phyloP scores from a whole-genome alignment of 2,888 invertebrate genomes.

The Monoplex corrugatus region DNA sequence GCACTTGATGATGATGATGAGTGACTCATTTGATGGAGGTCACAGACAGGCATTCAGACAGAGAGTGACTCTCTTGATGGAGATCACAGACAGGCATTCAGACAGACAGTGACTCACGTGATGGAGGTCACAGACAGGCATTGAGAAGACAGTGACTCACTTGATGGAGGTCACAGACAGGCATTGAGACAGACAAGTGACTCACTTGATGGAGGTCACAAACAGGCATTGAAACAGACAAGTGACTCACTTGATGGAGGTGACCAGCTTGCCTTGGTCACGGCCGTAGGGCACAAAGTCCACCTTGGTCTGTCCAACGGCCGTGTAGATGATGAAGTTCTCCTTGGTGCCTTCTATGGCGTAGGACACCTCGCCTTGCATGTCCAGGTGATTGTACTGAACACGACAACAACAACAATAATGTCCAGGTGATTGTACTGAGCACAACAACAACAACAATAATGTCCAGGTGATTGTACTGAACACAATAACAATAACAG shows the following conservation, averaged over 20 bases:
- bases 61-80: neutral
- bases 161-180: no score
- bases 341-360: constrained; percentile 62
- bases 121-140: neutral
- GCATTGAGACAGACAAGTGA: neutral
- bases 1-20: no score
- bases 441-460: no score
- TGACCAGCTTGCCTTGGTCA: constrained; percentile 71
- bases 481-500: no score
- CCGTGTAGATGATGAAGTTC: constrained; percentile 65
- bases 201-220: neutral
- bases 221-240: neutral
- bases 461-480: no score
- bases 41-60: neutral
- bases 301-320: constrained; percentile 64
- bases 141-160: neutral
- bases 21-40: no score
- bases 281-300: constrained; percentile 61
- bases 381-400: constrained; percentile 59
- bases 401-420: no score
- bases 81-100: neutral
- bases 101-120: neutral
- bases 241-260: constrained; percentile 72
- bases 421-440: no score
- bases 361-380: constrained; percentile 64